Percentiles rank a stretch among this genome's conserved stretches.
These are phyloP conservation scores for Procapra przewalskii DNA, from an alignment of 2,113 vertebrate genomes.

Conservation along the genomic window DNA sequence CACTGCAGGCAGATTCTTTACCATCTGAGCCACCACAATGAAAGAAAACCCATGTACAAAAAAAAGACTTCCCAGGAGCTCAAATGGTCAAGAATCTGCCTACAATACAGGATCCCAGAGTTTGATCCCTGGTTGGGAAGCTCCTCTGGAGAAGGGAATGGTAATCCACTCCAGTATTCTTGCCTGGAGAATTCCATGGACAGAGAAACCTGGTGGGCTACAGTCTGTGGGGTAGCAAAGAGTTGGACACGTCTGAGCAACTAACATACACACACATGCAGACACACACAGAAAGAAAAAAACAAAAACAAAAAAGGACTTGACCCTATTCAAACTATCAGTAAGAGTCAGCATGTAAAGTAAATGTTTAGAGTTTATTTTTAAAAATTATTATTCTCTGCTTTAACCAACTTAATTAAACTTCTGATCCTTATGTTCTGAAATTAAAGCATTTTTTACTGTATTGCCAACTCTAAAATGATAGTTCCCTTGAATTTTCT, in stretches of 20 bases:
- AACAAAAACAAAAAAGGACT: not conserved
- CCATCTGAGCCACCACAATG: not conserved
- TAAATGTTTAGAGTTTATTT: not conserved
- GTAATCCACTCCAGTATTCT: not conserved
- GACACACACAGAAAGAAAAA: not conserved
- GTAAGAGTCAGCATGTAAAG: not conserved
- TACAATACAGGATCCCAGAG: not conserved
- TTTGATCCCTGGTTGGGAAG: not conserved
- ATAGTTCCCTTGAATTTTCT: not conserved
- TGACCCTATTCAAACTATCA: not conserved
- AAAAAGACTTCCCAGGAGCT: not conserved
- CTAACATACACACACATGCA: not conserved
- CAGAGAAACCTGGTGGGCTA: not conserved
- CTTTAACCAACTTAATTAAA: not conserved
- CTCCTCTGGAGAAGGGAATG: not conserved
- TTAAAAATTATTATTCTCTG: not conserved
- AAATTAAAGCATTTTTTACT: not conserved
- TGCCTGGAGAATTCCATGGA: not conserved
- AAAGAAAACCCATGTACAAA: not conserved
- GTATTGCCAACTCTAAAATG: not conserved
- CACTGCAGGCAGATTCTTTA: not conserved
- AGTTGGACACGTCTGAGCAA: fast-evolving
- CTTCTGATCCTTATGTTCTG: not conserved
- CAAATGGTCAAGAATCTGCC: not conserved
- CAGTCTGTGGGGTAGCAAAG: not conserved